Conservation (phyloP, 2,888 invertebrate genomes). For the Drosophila pseudotakahashii region DNA sequence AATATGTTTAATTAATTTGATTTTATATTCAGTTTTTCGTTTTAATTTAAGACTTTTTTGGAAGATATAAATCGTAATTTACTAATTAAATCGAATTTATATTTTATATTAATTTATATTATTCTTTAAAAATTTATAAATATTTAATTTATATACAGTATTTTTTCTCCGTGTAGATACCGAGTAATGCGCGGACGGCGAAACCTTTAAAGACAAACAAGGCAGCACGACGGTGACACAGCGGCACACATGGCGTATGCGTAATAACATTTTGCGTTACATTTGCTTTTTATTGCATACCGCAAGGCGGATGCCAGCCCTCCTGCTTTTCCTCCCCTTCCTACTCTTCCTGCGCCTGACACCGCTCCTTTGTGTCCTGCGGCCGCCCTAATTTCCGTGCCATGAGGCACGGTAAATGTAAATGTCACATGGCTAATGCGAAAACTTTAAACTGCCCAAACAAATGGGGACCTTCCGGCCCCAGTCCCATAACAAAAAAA, state of each 20-base stretch:
- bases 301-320: slow-evolving; percentile 63
- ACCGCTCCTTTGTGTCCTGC: slow-evolving; percentile 56
- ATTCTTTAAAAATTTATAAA: too few species aligned
- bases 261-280: slow-evolving; percentile 79
- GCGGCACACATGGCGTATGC: slow-evolving; percentile 68
- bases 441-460: slow-evolving; percentile 76
- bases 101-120: too few species aligned
- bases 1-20: too few species aligned
- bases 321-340: slow-evolving; percentile 29
- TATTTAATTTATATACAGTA: too few species aligned
- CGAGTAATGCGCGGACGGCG: slow-evolving; percentile 13
- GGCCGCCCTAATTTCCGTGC: slow-evolving; percentile 63
- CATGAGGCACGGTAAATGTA: slow-evolving; percentile 69
- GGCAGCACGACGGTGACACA: slow-evolving; percentile 32
- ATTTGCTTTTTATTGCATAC: slow-evolving; percentile 80
- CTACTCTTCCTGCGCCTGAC: slow-evolving; percentile 4
- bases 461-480: slow-evolving; percentile 45
- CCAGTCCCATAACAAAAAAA: slow-evolving; percentile 1
- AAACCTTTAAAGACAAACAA: slow-evolving; percentile 60
- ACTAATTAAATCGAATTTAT: too few species aligned
- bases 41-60: too few species aligned
- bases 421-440: slow-evolving; percentile 70
- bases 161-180: neutral
- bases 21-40: too few species aligned
- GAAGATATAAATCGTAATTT: too few species aligned